Evolutionary conservation across 2,888 invertebrate genomes (phyloP), one percentile per base, ranked within the genome.

Genomic region (Acleris cristana): DNA sequence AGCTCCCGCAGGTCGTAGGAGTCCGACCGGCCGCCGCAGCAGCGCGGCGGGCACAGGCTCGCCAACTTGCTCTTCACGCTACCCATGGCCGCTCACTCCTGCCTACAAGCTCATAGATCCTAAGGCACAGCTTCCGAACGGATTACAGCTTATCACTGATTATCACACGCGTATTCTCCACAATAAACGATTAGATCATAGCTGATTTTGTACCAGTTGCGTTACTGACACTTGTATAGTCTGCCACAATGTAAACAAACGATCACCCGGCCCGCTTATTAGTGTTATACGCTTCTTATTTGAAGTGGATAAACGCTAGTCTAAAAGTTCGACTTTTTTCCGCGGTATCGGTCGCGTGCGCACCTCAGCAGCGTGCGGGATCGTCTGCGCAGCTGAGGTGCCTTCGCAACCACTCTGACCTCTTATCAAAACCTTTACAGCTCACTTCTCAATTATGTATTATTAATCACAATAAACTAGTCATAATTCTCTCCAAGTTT

Each of bases 1-100:
- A 92, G 70, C 65, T 88, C 89, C 74, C 81, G 86, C 23, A 90
- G 77, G 73, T 91, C 90, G 61, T 90, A 88, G 1, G 89, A 87
- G 54, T 85, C 86, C 0, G 81, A 76, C 58, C 74, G 80, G 45
- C 74, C 71, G 34, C 80, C 79, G 70, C 87, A 87, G 72, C 88
- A 89, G 44, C 71, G 72, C 16, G 80, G 75, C 1, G 82, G 80
- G 69, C 86, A 89, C 69, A 71, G 81, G 10, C 75, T 72, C 8
- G 74, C 75, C 61, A 91, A 60, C 73, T 86, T 90, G 72, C 89
- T 91, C 74, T 81, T 86, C 70, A 87, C 87, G 69, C 81, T 74
- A 76, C 91, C 92, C 91, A 92, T 92, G 69, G 69, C 76, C 70
- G 2, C 40, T 40, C 34, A 34, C 21, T 30, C 40, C 40, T 40